Conservation (phyloP, 2,888 invertebrate genomes). For the Drosophila picticornis region DNA sequence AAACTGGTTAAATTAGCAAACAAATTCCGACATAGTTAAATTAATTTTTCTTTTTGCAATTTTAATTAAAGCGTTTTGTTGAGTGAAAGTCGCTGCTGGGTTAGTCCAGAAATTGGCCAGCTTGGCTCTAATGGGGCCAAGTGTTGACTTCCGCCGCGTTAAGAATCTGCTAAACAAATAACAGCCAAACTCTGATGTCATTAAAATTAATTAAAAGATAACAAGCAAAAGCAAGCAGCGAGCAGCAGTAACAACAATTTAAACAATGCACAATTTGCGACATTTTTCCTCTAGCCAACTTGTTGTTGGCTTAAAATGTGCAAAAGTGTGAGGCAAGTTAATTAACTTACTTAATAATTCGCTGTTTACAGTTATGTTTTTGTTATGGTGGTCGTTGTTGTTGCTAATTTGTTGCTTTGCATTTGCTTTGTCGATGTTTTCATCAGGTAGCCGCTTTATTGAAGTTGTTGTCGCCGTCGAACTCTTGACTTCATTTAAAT, state of each 20-base stretch:
- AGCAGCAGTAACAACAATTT: conserved; percentile 5
- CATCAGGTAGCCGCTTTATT: conserved; percentile 47
- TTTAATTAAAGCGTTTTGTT: conserved; percentile 76
- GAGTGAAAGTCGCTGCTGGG: conserved; percentile 49
- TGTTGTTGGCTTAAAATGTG: conserved; percentile 41
- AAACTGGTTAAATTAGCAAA: conserved; percentile 69
- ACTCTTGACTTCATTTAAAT: conserved; percentile 69
- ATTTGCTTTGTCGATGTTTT: conserved; percentile 53
- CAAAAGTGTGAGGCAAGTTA: conserved; percentile 62
- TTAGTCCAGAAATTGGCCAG: conserved; percentile 36
- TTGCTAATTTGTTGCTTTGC: conserved; percentile 20
- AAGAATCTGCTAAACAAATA: conserved; percentile 55
- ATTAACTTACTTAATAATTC: conserved; percentile 71
- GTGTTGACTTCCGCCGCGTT: conserved; percentile 73
- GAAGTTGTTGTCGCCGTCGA: conserved; percentile 30
- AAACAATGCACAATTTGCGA: conserved; percentile 76
- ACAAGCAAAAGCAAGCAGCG: conserved; percentile 25
- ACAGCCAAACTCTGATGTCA: conserved; percentile 56
- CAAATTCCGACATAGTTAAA: conserved; percentile 67
- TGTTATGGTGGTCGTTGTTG: conserved; percentile 9
- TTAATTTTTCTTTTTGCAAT: conserved; percentile 75
- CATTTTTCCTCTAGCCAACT: conserved; percentile 63
- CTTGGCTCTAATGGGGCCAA: conserved; percentile 67
- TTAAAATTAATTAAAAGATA: conserved; percentile 71
- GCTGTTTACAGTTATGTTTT: conserved; percentile 57